Base-by-base conservation (phyloP, 2,797 vertebrate genomes). In the Platalea minor region DNA sequence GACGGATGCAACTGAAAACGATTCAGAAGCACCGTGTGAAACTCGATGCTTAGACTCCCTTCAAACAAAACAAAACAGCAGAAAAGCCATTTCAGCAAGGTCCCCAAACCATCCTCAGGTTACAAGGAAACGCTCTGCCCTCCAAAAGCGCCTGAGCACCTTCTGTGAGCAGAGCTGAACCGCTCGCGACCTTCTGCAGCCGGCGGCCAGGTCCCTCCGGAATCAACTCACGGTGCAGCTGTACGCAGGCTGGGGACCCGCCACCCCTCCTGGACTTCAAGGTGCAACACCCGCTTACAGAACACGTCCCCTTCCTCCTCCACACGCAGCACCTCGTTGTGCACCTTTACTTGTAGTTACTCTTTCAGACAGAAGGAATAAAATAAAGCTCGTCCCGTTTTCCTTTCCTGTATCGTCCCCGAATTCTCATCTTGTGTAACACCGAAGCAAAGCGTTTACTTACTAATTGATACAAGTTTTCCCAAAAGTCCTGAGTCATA, bases 401-500 rank as follows among this genome's bases (percentile, higher is more conserved):
- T 33, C 69, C 53, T 84, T 14, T 11, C 83, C 51, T 2, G 13
- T 7, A 17, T 8, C 1, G 26, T 3, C 78, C 78, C 56, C 85
- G 7, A 2, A 35, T 18, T 31, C 51, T 9, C 50, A 4, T 0
- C 7, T 2, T 0, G 46, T 15, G 0, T 5, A 53, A 63, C 26
- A 7, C 3, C 1, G 0, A 69, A 86, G 74, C 10, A 2, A 89
- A 72, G 85, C 0, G 7, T 37, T 92, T 59, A 96, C 97, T 98
- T 97, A 99, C 99, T 98, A 99, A 97, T 75, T 99, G 99, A 97
- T 99, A 99, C 68, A 99, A 98, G 98, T 99, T 99, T 95, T 99
- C 99, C 99, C 99, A 99, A 57, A 99, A 99, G 97, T 99, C 99
- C 98, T 99, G 99, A 96, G 99, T 99, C 99, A 99, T 99, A 97